phyloP scores from a whole-genome alignment of 2,113 vertebrate species.

The Rhodinocichla rosea region DNA sequence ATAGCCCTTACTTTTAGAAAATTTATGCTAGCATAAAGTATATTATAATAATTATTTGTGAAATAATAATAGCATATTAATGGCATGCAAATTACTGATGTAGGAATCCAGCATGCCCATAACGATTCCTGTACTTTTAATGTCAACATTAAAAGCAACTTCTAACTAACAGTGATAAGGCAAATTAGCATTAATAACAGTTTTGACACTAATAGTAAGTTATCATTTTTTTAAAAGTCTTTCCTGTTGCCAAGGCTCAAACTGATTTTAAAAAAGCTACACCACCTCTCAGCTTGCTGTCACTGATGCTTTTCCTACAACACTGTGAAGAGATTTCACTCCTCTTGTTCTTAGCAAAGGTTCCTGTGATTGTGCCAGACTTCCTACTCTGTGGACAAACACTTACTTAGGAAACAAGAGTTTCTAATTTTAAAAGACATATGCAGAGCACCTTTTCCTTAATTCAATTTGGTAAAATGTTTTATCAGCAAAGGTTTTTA shows the following conservation, averaged over 20 bases:
- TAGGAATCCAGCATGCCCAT: conserved; percentile 60
- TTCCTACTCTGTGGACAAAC: background rate
- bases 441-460: background rate
- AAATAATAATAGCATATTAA: conserved; percentile 76
- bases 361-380: background rate
- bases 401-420: background rate
- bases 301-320: conserved; percentile 26
- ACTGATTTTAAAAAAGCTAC: conserved; percentile 23
- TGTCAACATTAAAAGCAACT: conserved; percentile 76
- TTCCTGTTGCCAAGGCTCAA: conserved; percentile 61
- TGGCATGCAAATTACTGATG: conserved; percentile 73
- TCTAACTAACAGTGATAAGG: conserved; percentile 70
- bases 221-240: conserved; percentile 65
- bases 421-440: background rate
- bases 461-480: background rate
- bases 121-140: conserved; percentile 71
- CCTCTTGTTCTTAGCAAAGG: background rate
- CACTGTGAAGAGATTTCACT: background rate
- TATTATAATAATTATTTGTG: conserved; percentile 69
- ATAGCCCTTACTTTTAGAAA: conserved; percentile 47
- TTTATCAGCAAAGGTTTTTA: background rate
- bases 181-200: conserved; percentile 76
- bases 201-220: conserved; percentile 78
- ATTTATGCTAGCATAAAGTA: conserved; percentile 43
- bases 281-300: conserved; percentile 32